Evolutionary conservation across 2,113 vertebrate species (phyloP), one percentile per base, ranked within the genome.

Genomic region (Erythrocercus mccallii): DNA sequence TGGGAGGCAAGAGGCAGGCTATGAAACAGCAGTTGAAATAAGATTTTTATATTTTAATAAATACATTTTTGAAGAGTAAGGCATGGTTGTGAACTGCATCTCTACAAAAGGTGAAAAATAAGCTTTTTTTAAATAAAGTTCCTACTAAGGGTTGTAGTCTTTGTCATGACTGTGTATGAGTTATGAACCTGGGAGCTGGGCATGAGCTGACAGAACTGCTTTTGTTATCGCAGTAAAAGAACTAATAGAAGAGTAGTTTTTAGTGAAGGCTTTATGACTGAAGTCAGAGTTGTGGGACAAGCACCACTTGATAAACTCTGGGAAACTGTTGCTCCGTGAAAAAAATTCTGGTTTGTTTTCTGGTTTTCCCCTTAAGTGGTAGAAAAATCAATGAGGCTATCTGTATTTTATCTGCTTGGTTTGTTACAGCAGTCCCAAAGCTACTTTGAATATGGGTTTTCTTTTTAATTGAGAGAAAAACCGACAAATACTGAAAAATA

Each of bases 311-410:
- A 51, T 33, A 44, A 73, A 42, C 16, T 7, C 14, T 33, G 20
- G 14, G 7, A 62, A 86, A 33, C 14, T 30, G 3, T 25, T 8
- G 1, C 9, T 72, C 20, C 0, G 0, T 45, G 8, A 42, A 57
- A 54, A 70, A 66, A 69, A 16, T 5, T 18, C 45, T 22, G 19
- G 1, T 45, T 54, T 68, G 8, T 17, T 66, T 57, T 62, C 21
- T 58, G 21, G 4, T 78, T 69, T 72, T 84, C 14, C 20, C 11
- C 10, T 42, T 31, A 6, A 64, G 11, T 30, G n/a, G 21, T 48
- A 81, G 57, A 69, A 72, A 84, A 92, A 84, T 77, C 68, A 44
- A 24, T 72, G 3, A 23, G 9, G 31, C n/a, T 81, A 3, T 23
- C 37, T 61, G 10, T 3, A 21, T 81, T 82, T 62, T 68, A 35